Base-by-base conservation (phyloP, 2,797 vertebrate species). In the Lepidocolaptes lacrymiger region DNA sequence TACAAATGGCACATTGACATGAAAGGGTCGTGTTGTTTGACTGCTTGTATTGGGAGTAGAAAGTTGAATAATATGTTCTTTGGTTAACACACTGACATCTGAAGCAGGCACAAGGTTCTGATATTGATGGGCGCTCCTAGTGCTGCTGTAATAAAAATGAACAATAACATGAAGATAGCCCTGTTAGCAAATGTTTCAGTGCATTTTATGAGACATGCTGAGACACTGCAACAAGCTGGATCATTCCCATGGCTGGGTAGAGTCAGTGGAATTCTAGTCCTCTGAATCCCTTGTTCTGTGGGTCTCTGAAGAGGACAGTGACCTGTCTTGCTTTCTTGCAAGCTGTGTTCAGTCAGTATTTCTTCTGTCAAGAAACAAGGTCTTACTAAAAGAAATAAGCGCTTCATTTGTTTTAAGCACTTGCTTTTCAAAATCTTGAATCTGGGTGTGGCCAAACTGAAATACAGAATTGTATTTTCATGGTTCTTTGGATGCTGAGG, bases 71-170 rank as follows among this genome's bases (percentile, higher is more conserved):
- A 68, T 59, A 27, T 82, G 54, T 32, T 67, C 49, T 93, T 95
- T 94, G 85, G 80, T 93, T 93, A 83, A 46, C 46, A 56, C 26
- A 36, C 87, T 71, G 79, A 93, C 76, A 64, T 95, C 44, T 91
- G 68, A 64, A 85, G 22, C 34, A 62, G 52, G 32, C 77, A 73
- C 52, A 10, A 75, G 63, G 44, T 59, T 85, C 76, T 86, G n/a
- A 18, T 90, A 37, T 26, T 74, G 89, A 43, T 51, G 77, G 55
- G 30, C 32, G 6, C 30, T 67, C 77, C 71, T 49, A 66, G 32
- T 59, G 49, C 59, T 81, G 66, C 69, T 91, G 39, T 71, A 91
- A 90, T 81, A 82, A 79, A 92, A 91, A 78, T 20, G 59, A 94
- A 55, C 73, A 81, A 68, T 67, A 88, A 85, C 66, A 69, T 39